phyloP scores from a whole-genome alignment of 2,113 vertebrate species.

The Semnornis frantzii region DNA sequence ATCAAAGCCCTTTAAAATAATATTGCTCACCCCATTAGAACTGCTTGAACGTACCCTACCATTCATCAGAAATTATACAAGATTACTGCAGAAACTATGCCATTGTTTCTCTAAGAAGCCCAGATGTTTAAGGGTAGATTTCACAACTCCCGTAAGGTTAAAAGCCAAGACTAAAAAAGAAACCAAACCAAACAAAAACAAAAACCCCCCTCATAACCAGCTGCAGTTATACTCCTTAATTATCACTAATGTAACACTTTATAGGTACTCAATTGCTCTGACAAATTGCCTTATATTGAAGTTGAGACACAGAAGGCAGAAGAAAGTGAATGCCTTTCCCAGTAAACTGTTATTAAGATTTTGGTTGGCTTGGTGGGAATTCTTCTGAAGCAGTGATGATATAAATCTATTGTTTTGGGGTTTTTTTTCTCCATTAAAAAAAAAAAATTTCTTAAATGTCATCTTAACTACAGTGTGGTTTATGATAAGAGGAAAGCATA shows the following conservation, averaged over 20 bases:
- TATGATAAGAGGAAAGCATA: neutral
- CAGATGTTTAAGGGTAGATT: conserved; percentile 82
- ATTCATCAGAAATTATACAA: conserved; percentile 87
- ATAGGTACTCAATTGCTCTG: conserved; percentile 46
- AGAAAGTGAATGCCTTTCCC: neutral
- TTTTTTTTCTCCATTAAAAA: neutral
- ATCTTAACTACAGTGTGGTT: neutral
- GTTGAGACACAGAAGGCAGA: neutral
- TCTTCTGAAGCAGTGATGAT: neutral
- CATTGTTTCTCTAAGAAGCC: conserved; percentile 80
- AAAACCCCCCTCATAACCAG: neutral
- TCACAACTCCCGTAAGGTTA: conserved; percentile 61
- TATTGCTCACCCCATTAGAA: conserved; percentile 83
- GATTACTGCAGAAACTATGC: conserved; percentile 74
- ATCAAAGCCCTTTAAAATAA: conserved; percentile 86
- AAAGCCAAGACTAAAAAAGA: conserved; percentile 68
- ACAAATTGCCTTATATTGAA: conserved; percentile 10
- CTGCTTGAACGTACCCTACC: conserved; percentile 83
- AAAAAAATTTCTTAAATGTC: neutral
- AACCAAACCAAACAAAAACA: conserved; percentile 8
- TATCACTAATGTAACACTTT: conserved; percentile 20
- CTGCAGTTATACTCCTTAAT: conserved; percentile 69
- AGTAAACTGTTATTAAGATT: neutral
- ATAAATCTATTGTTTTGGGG: neutral
- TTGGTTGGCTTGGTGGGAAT: neutral